phyloP scores from a whole-genome alignment of 2,797 vertebrate species.

The Scolopax bukidnonensis region DNA sequence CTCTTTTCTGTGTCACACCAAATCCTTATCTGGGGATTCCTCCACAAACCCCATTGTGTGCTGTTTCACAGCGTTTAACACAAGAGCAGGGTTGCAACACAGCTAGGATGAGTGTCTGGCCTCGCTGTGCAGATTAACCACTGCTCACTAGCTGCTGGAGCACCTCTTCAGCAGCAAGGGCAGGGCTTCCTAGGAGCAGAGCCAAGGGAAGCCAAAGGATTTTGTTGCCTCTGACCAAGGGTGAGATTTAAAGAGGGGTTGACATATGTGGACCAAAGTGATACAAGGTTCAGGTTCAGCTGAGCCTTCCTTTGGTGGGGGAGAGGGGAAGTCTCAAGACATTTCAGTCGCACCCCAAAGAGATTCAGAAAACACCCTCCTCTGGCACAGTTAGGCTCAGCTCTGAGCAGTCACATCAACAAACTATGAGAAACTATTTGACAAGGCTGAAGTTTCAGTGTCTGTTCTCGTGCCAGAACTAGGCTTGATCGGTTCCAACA shows the following conservation, averaged over 20 bases:
- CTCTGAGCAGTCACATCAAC: not conserved
- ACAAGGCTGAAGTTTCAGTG: not conserved
- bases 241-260: not conserved
- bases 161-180: not conserved
- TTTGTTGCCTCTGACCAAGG: not conserved
- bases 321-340: rapidly evolving
- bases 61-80: not conserved
- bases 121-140: not conserved
- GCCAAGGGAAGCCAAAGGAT: not conserved
- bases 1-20: rapidly evolving
- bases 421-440: not conserved
- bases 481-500: not conserved
- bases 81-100: not conserved
- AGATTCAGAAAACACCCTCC: not conserved
- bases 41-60: not conserved
- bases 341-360: not conserved
- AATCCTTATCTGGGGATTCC: not conserved
- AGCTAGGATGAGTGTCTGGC: not conserved
- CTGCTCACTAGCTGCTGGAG: not conserved
- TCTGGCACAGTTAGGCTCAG: not conserved
- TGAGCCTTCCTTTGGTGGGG: not conserved
- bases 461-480: not conserved
- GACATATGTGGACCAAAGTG: not conserved
- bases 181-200: not conserved
- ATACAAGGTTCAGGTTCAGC: not conserved